Conservation (phyloP, 1,140 invertebrate genomes). For the Apocrypta bakeri region DNA sequence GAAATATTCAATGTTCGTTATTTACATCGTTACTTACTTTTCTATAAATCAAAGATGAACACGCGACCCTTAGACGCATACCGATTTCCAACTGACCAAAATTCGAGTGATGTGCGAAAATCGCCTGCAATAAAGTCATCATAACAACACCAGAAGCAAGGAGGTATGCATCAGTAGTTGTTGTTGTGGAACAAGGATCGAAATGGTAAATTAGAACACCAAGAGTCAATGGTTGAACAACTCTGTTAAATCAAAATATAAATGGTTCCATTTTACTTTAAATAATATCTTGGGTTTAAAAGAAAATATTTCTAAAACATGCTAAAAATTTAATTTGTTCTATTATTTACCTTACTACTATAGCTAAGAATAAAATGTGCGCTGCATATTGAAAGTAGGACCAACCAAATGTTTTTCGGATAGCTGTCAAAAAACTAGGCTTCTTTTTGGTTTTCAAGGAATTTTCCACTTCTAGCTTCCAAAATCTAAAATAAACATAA, state of each 20-base stretch:
- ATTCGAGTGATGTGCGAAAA: conserved; percentile 70
- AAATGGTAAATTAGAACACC: conserved; percentile 73
- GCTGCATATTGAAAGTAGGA: conserved; percentile 61
- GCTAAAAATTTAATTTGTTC: not conserved
- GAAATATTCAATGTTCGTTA: not conserved
- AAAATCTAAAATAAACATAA: conserved; percentile 53
- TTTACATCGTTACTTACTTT: conserved; percentile 67
- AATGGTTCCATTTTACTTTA: no score
- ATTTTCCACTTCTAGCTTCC: conserved; percentile 70
- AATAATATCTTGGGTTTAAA: no score
- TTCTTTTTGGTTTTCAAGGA: conserved; percentile 62
- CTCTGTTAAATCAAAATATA: conserved; percentile 56
- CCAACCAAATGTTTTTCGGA: conserved; percentile 67
- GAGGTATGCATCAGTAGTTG: conserved; percentile 67
- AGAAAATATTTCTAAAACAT: no score
- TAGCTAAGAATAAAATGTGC: conserved; percentile 56
- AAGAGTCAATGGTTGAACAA: conserved; percentile 67
- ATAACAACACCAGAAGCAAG: conserved; percentile 71
- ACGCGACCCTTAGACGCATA: conserved; percentile 75
- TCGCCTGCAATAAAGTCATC: conserved; percentile 65
- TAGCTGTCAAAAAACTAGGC: conserved; percentile 66
- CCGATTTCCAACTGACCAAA: conserved; percentile 72
- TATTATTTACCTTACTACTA: conserved; percentile 57
- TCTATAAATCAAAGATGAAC: conserved; percentile 76
- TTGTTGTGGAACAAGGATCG: conserved; percentile 64